Evolutionary conservation across 2,113 vertebrate species (phyloP), one percentile per base, ranked within the genome.

Genomic region (Orcinus orca): DNA sequence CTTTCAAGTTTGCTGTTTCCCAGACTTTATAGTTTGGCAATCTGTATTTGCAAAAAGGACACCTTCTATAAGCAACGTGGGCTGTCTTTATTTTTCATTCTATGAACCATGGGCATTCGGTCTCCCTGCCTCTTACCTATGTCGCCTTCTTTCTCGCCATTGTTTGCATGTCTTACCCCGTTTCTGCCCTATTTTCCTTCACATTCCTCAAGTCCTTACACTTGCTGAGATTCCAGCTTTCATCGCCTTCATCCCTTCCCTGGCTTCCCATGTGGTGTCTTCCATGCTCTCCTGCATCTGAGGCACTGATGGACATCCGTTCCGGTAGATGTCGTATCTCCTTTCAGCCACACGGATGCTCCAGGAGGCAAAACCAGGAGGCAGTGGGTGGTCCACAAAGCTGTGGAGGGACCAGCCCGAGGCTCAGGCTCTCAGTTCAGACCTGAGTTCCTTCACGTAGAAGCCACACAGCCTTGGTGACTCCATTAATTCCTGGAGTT

Each of bases 191-290:
- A 3, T 7, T 14, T 7, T 29, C 26, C 25, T 17, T 29, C 55
- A 23, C 3, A 7, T 18, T 1, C 11, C 67, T 73, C 11, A 0
- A 1, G 0, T 6, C 50, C 55, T 50, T 20, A 21, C 25, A 1
- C 11, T 47, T 3, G 41, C 41, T 29, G 41, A 14, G 5, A 6
- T 47, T 44, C 53, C 65, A 14, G 65, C 17, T 70, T 18, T n/a
- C 65, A 6, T 2, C 71, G 26, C 23, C 33, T 3, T 31, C 41
- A 2, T 23, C 44, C 41, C 33, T 50, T 29, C 41, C 3, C 25
- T 11, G 68, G 33, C 25, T n/a, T n/a, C 33, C 20, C 33, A 8
- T 0, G 3, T 26, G 25, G 33, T 3, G 0, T 33, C 17, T 71
- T 38, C 55, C 11, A 18, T 2, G 2, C 25, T 60, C 55, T 60